These are phyloP conservation scores for Agonopterix alstromeriana DNA, from an alignment of 2,888 invertebrate genomes.

Conservation along the genomic window DNA sequence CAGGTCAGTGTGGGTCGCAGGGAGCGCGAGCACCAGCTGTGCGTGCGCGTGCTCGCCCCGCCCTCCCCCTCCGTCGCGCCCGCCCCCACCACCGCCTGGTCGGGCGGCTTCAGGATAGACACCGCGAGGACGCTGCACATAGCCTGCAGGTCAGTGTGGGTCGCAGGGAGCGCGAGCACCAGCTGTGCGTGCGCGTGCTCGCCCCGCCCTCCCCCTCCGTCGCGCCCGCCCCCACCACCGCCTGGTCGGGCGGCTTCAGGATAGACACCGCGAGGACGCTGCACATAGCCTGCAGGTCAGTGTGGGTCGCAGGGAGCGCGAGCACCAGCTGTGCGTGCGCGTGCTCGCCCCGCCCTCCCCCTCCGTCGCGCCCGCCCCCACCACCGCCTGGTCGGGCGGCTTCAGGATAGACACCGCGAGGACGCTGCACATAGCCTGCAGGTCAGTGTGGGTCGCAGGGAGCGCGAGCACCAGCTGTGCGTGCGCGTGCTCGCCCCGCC, in stretches of 20 bases:
- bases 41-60: slow-evolving; percentile 85
- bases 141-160: slow-evolving; percentile 88
- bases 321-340: slow-evolving; percentile 91
- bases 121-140: slow-evolving; percentile 83
- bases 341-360: slow-evolving; percentile 74
- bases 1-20: slow-evolving; percentile 90
- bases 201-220: slow-evolving; percentile 50
- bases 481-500: slow-evolving; percentile 83
- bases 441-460: slow-evolving; percentile 90
- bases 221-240: slow-evolving; percentile 81
- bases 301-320: slow-evolving; percentile 92
- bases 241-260: slow-evolving; percentile 79
- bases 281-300: slow-evolving; percentile 86
- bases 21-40: slow-evolving; percentile 92
- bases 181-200: slow-evolving; percentile 89
- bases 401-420: slow-evolving; percentile 80
- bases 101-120: slow-evolving; percentile 77
- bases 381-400: slow-evolving; percentile 85
- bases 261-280: slow-evolving; percentile 85
- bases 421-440: slow-evolving; percentile 84
- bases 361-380: slow-evolving; percentile 74
- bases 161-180: slow-evolving; percentile 90
- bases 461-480: slow-evolving; percentile 92
- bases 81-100: slow-evolving; percentile 89
- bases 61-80: slow-evolving; percentile 26